Conservation (phyloP, 2,888 invertebrate genomes). For the Cataglyphis albicans region DNA sequence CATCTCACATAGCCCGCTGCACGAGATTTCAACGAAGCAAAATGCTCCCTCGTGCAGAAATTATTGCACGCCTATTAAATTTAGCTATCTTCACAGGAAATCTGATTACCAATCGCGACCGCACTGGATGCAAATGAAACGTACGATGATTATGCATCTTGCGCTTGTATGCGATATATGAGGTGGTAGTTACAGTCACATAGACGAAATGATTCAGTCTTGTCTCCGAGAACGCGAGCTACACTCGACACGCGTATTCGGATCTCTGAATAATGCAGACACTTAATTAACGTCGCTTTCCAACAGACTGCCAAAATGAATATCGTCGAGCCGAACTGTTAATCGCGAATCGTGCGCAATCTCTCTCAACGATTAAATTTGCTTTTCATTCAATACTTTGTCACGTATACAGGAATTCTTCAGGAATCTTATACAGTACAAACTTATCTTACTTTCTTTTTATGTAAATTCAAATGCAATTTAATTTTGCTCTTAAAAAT, state of each 20-base stretch:
- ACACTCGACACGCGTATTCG: not conserved
- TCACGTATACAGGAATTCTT: not conserved
- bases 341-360: not conserved
- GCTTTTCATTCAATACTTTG: constrained; percentile 1
- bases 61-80: constrained; percentile 23
- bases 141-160: constrained; percentile 27
- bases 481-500: not conserved
- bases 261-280: constrained; percentile 17
- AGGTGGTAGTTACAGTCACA: not conserved
- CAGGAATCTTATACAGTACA: not conserved
- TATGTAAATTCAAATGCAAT: not conserved
- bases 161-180: not conserved
- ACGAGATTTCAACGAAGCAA: not conserved
- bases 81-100: constrained; percentile 29
- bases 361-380: not conserved
- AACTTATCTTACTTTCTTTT: not conserved
- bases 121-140: constrained; percentile 4
- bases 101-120: constrained; percentile 30
- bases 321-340: not conserved
- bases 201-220: not conserved
- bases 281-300: constrained; percentile 28
- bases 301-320: not conserved
- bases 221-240: not conserved
- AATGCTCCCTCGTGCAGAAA: not conserved
- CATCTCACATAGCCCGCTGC: not conserved